phyloP scores from a whole-genome alignment of 2,113 vertebrate species.

The Tringa solitaria region DNA sequence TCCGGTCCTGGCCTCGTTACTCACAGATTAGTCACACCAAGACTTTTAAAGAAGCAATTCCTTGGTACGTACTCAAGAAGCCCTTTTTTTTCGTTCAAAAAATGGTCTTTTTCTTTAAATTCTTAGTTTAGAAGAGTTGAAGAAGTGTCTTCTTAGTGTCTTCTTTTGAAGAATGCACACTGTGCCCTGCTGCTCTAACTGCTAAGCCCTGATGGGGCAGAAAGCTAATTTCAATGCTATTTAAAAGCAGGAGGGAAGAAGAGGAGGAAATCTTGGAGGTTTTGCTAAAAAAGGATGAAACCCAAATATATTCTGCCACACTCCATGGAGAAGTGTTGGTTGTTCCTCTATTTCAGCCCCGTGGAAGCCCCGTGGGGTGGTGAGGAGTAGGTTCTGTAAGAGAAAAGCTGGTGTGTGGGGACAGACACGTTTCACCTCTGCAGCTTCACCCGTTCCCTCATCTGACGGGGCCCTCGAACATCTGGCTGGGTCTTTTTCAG shows the following conservation, averaged over 20 bases:
- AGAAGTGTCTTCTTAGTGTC: not conserved
- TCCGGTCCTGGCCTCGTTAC: not conserved
- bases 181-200: not conserved
- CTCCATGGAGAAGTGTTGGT: accelerated
- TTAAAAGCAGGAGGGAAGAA: not conserved
- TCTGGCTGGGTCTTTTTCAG: not conserved
- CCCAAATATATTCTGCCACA: not conserved
- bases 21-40: not conserved
- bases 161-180: not conserved
- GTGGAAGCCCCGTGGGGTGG: not conserved
- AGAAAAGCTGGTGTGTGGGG: accelerated
- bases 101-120: not conserved
- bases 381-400: not conserved
- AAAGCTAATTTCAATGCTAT: not conserved
- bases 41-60: not conserved
- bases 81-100: not conserved
- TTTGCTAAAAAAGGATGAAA: not conserved
- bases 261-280: not conserved
- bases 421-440: not conserved
- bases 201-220: not conserved
- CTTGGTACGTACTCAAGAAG: accelerated
- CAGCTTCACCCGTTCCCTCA: not conserved
- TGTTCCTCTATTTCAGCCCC: not conserved
- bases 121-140: not conserved
- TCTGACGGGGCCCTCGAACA: accelerated